phyloP scores from a whole-genome alignment of 2,797 vertebrate species.

The Sebastes hubbsi region DNA sequence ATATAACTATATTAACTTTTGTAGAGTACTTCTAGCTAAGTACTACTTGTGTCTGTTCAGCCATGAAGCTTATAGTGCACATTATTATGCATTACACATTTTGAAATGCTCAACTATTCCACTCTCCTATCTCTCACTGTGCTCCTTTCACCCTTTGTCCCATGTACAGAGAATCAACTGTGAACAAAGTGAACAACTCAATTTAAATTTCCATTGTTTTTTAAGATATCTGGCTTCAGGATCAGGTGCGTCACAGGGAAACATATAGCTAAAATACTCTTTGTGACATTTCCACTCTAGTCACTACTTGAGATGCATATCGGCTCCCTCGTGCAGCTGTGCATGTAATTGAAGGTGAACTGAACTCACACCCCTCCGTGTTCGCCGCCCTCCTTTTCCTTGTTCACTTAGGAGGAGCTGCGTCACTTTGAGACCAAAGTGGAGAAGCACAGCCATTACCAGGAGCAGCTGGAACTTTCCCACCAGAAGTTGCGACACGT shows the following conservation, averaged over 20 bases:
- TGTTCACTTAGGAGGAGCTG: slow-evolving; percentile 89
- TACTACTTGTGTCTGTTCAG: slow-evolving; percentile 11
- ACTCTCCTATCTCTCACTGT: background rate
- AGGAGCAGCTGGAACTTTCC: slow-evolving; percentile 94
- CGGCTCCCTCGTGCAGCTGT: slow-evolving; percentile 18
- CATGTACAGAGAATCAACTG: background rate
- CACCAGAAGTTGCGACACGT: slow-evolving; percentile 94
- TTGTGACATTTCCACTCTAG: slow-evolving; percentile 8
- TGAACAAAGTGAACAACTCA: slow-evolving; percentile 1
- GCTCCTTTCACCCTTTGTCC: slow-evolving; percentile 45
- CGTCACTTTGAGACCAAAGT: slow-evolving; percentile 96
- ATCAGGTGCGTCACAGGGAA: slow-evolving; percentile 20
- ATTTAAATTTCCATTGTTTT: slow-evolving; percentile 29
- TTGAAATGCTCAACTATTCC: slow-evolving; percentile 12
- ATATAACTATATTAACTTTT: slow-evolving; percentile 5
- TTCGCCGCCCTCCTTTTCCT: background rate
- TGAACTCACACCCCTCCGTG: background rate
- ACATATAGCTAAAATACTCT: background rate
- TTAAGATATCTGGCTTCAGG: background rate
- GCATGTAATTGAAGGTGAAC: slow-evolving; percentile 39
- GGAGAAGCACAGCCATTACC: slow-evolving; percentile 96
- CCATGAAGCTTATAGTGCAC: background rate
- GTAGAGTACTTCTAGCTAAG: slow-evolving; percentile 1
- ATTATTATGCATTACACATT: slow-evolving; percentile 17
- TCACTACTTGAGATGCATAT: slow-evolving; percentile 22